These are phyloP conservation scores for Anhinga anhinga DNA, from an alignment of 2,113 vertebrate species.

Conservation along the genomic window DNA sequence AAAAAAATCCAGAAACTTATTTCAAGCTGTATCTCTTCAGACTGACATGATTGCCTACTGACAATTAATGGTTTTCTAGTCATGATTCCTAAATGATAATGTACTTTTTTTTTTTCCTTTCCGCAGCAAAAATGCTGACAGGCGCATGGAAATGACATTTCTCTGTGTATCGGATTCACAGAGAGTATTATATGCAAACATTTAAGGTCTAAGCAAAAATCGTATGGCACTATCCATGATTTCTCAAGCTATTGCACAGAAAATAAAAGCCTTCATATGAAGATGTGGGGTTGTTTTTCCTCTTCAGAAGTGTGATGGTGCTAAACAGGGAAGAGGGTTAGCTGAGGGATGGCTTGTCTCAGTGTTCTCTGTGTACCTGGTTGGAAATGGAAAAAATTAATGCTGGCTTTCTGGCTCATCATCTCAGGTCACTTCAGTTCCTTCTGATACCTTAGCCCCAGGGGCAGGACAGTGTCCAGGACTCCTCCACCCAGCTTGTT, in stretches of 20 bases:
- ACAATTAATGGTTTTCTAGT: constrained; percentile 41
- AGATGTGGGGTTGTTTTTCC: neutral
- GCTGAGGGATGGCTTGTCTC: neutral
- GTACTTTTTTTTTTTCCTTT: neutral
- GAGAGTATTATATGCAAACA: neutral
- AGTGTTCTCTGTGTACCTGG: fast-evolving
- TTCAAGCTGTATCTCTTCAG: constrained; percentile 47
- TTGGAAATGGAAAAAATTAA: neutral
- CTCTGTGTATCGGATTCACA: neutral
- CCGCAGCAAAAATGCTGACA: constrained; percentile 34
- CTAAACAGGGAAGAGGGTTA: neutral
- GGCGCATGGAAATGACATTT: constrained; percentile 46
- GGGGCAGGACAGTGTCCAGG: neutral
- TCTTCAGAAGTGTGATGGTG: neutral
- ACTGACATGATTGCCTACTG: constrained; percentile 37
- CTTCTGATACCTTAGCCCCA: neutral
- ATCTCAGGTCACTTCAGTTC: neutral
- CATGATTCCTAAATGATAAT: constrained; percentile 10
- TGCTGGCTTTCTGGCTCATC: neutral
- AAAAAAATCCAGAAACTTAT: constrained; percentile 30
- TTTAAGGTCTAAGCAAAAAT: constrained; percentile 7
- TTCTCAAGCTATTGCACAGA: neutral
- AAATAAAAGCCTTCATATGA: neutral
- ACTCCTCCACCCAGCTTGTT: neutral
- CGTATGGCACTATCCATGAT: neutral